Percentiles rank a stretch among this genome's conserved stretches.
Conservation (phyloP, 2,888 invertebrate species). For the Eilema caniola region DNA sequence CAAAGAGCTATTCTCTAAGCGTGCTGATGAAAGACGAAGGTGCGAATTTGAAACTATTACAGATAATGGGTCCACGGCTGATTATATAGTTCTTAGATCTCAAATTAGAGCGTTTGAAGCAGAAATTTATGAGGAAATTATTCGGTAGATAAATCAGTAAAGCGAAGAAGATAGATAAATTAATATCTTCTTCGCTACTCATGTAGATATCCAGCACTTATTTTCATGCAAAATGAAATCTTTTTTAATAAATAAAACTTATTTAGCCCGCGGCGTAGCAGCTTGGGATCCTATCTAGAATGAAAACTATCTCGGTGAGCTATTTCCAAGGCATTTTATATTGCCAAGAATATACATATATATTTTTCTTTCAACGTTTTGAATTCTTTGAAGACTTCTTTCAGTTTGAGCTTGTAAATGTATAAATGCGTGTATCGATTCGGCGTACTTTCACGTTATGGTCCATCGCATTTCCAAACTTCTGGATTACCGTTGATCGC, state of each 20-base stretch:
- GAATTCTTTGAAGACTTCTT: too few relatives aligned
- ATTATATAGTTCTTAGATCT: constrained; percentile 15
- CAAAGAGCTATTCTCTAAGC: constrained; percentile 10
- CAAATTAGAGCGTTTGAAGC: background rate
- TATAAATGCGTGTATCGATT: too few relatives aligned
- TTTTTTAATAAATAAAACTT: background rate
- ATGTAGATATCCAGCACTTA: too few relatives aligned
- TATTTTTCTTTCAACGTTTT: background rate
- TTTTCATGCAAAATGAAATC: too few relatives aligned
- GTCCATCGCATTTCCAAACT: too few relatives aligned
- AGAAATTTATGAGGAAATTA: constrained; percentile 5
- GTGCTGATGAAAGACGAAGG: constrained; percentile 9
- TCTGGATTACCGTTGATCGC: too few relatives aligned
- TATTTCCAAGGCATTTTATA: constrained; percentile 7
- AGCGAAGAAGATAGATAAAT: too few relatives aligned
- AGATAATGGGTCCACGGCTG: constrained; percentile 15
- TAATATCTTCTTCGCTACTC: too few relatives aligned
- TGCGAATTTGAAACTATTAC: constrained; percentile 22
- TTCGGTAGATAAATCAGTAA: background rate
- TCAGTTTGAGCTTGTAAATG: too few relatives aligned
- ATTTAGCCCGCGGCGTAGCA: background rate
- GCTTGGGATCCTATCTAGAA: background rate
- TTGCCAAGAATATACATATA: constrained; percentile 3
- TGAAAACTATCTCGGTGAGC: constrained; percentile 5
- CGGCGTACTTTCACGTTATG: too few relatives aligned